Percentiles rank a stretch among this genome's conserved stretches.
These are phyloP conservation scores for Megaceryle alcyon DNA, from an alignment of 2,797 vertebrate genomes.

Conservation along the genomic window DNA sequence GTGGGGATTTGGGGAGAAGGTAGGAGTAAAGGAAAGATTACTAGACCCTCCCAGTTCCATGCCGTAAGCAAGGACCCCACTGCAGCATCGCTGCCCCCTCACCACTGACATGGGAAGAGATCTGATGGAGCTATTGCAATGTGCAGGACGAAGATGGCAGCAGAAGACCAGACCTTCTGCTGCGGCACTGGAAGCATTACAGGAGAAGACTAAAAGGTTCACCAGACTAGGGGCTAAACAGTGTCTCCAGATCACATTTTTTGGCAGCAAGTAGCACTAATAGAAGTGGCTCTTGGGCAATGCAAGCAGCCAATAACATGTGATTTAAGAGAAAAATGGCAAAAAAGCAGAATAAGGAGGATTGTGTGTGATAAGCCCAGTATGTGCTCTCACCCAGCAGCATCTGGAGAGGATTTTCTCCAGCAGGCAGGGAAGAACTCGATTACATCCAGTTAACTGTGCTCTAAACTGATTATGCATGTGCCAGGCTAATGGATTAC, in stretches of 20 bases:
- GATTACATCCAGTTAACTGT: conserved; percentile 99
- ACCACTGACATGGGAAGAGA: not conserved
- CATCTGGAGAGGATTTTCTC: conserved; percentile 99
- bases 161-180: conserved; percentile 20
- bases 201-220: not conserved
- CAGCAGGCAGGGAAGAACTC: conserved; percentile 99
- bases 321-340: conserved; percentile 32
- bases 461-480: conserved; percentile 99
- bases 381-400: conserved; percentile 82
- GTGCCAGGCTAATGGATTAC: conserved; percentile 99
- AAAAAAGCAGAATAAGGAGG: conserved; percentile 61
- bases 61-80: not conserved
- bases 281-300: conserved; percentile 7
- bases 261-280: not conserved
- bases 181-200: not conserved
- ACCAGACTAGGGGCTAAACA: not conserved
- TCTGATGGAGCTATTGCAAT: not conserved
- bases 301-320: not conserved
- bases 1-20: not conserved
- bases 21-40: not conserved
- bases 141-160: not conserved
- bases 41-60: not conserved
- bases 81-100: not conserved
- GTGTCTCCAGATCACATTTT: conserved; percentile 14
- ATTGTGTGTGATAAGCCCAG: conserved; percentile 70